Conservation (phyloP, 2,888 invertebrate genomes). For the Netelia virgata region DNA sequence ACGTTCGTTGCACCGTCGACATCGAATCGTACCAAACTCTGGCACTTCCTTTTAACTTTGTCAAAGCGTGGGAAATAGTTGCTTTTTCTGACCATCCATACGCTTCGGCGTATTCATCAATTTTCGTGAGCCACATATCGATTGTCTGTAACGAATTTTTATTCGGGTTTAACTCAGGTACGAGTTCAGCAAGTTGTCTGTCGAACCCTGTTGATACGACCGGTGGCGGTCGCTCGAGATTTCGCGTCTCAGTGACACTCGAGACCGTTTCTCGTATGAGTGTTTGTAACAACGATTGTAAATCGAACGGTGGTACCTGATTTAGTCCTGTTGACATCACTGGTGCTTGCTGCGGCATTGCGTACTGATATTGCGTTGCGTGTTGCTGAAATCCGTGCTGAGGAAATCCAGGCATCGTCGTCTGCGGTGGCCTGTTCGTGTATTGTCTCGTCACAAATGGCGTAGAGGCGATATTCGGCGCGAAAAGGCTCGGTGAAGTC, state of each 20-base stretch:
- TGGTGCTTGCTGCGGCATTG: slow-evolving; percentile 6
- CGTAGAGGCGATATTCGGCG: background rate
- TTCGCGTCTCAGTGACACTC: slow-evolving; percentile 28
- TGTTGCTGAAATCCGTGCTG: no score
- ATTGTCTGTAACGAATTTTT: slow-evolving; percentile 44
- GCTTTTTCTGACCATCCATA: slow-evolving; percentile 42
- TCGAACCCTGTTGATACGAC: slow-evolving; percentile 6
- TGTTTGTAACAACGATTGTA: slow-evolving; percentile 42
- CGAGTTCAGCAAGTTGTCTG: slow-evolving; percentile 40
- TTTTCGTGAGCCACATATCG: slow-evolving; percentile 50
- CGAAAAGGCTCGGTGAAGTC: background rate
- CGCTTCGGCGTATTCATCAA: slow-evolving; percentile 45
- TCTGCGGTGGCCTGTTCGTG: no score
- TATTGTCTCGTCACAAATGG: background rate
- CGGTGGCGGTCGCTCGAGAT: background rate
- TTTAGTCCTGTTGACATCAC: slow-evolving; percentile 31
- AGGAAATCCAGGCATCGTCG: background rate
- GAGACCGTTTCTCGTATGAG: slow-evolving; percentile 49
- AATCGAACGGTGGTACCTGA: slow-evolving; percentile 49
- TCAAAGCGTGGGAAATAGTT: slow-evolving; percentile 35
- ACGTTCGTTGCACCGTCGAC: slow-evolving; percentile 46
- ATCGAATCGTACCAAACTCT: slow-evolving; percentile 56
- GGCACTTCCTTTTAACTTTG: slow-evolving; percentile 41
- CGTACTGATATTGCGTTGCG: no score
- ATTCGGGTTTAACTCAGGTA: slow-evolving; percentile 47